Base-by-base conservation (phyloP, 2,888 invertebrate genomes). In the Nebria brevicollis region DNA sequence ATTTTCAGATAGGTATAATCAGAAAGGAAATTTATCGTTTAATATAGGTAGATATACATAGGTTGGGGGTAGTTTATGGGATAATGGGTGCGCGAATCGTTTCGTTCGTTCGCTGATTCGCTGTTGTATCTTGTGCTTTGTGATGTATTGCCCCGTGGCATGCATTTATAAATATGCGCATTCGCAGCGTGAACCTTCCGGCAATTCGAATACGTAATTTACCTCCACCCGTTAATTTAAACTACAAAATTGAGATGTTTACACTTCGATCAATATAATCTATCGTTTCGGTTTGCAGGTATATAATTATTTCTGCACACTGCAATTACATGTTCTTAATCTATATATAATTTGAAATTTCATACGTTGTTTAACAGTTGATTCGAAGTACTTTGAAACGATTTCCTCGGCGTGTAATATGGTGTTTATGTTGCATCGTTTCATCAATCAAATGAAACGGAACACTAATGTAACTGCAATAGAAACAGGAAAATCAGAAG, bases 1-100 rank as follows among this genome's bases (percentile, higher is more conserved):
- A 54, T 54, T 54, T 54, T 54, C 54, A 54, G 54, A 54, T 54
- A 54, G 54, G 54, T 54, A 54, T 54, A 54, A 54, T 54, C 54
- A 54, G 54, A 54, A 8, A 34, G 54, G 2, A 54, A 13, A 54
- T 54, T 54, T 54, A 54, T 54, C 54, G 54, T 54, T 54, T 54
- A 54, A 54, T 54, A 54, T 54, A 54, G 54, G 54, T 54, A 54
- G 54, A 54, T 11, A 54, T 54, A 54, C 11, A 54, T 54, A 54
- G 54, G 54, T 54, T 54, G 54, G 54, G 54, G 54, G 54, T 54
- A 54, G 54, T 54, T 54, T 54, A 54, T 54, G 54, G 54, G 54
- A 54, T 54, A 54, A 54, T 54, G 54, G 54, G 54, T 54, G 54
- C 54, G 54, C 54, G 54, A 54, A 54, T 54, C 54, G 54, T 54